These are phyloP conservation scores for Camptogramma bilineatum DNA, from an alignment of 2,888 invertebrate genomes.

Conservation along the genomic window DNA sequence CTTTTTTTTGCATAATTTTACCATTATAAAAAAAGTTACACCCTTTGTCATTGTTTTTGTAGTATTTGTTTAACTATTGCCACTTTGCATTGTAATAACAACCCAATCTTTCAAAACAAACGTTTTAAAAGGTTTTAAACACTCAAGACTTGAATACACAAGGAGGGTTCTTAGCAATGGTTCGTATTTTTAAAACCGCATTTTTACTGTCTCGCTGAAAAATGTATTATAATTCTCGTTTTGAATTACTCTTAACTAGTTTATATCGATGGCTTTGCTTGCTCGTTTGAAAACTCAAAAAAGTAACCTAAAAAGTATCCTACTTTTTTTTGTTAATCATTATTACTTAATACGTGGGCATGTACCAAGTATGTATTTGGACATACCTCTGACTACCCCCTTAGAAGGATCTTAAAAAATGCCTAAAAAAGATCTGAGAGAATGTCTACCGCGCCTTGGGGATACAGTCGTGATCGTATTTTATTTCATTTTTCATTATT, in stretches of 20 bases:
- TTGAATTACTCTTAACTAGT: not conserved
- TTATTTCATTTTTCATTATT: too few relatives aligned
- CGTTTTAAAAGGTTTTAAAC: constrained; percentile 7
- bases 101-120: constrained; percentile 9
- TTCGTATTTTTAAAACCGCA: constrained; percentile 20
- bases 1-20: too few relatives aligned
- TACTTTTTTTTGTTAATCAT: too few relatives aligned
- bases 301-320: too few relatives aligned
- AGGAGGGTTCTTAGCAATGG: constrained; percentile 11
- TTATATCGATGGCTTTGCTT: not conserved
- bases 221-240: not conserved
- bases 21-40: not conserved
- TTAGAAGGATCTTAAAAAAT: too few relatives aligned
- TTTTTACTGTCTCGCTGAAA: constrained; percentile 21
- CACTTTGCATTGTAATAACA: not conserved
- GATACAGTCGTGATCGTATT: too few relatives aligned
- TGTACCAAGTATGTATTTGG: too few relatives aligned
- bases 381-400: too few relatives aligned
- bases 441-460: too few relatives aligned
- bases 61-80: not conserved
- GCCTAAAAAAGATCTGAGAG: too few relatives aligned
- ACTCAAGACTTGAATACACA: constrained; percentile 20
- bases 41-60: not conserved
- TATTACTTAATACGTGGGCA: too few relatives aligned
- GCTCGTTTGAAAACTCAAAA: not conserved